Percentiles rank a stretch among this genome's conserved stretches.
phyloP scores from a whole-genome alignment of 2,113 vertebrate genomes.

The Trichomycterus rosablanca region DNA sequence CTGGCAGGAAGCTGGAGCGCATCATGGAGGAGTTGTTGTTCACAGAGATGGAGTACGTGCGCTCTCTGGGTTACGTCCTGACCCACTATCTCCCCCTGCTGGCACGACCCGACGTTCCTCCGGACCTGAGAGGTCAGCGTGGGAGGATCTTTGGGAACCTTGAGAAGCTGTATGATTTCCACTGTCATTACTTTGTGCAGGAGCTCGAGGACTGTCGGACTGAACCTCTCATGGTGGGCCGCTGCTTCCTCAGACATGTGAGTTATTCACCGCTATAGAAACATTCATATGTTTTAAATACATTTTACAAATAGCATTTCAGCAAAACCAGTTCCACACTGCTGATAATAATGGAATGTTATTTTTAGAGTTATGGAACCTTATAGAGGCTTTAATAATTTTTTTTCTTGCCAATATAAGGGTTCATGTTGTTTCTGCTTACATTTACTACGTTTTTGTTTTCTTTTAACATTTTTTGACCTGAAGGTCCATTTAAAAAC shows the following conservation, averaged over 20 bases:
- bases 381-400: too few species aligned
- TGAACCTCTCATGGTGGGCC: constrained; percentile 65
- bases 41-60: constrained; percentile 70
- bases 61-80: constrained; percentile 65
- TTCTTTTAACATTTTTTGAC: too few species aligned
- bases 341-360: too few species aligned
- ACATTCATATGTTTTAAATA: too few species aligned
- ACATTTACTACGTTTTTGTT: too few species aligned
- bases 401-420: too few species aligned
- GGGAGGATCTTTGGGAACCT: constrained; percentile 70
- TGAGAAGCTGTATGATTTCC: constrained; percentile 72
- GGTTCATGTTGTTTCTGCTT: too few species aligned
- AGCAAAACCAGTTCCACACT: too few species aligned
- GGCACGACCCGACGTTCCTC: constrained; percentile 66
- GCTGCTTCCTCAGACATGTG: constrained; percentile 69
- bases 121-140: constrained; percentile 69
- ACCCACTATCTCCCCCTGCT: constrained; percentile 69
- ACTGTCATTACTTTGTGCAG: constrained; percentile 62
- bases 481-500: too few species aligned
- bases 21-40: constrained; percentile 69
- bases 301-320: neutral
- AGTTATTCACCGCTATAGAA: constrained; percentile 31
- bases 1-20: constrained; percentile 58
- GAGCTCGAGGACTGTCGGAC: constrained; percentile 61
- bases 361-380: too few species aligned